Base-by-base conservation (phyloP, 2,888 invertebrate species). In the Meiosimyza decipiens region DNA sequence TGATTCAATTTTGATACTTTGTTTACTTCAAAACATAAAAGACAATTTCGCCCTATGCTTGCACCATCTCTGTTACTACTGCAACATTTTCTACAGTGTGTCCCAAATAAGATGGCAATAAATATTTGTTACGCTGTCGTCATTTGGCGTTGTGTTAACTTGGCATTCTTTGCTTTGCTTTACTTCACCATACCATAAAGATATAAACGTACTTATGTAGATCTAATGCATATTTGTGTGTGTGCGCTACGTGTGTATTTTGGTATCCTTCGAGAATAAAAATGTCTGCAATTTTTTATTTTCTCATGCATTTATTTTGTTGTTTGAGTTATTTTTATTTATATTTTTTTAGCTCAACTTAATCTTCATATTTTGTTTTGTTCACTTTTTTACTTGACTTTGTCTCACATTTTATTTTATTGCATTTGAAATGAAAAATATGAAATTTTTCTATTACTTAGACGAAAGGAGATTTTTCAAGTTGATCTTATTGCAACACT, bases 221-320 rank as follows among this genome's bases (percentile, higher is more conserved):
- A 22, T 22, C 2, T 16, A 11, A 40, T 63, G 49, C 47, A 7
- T 69, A 5, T 9, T 28, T 55, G 1, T 55, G 54, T 54, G 33
- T 60, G 57, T 52, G n/a, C 6, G 40, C 9, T 55, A 13, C 54
- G 55, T 54, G 33, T 52, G 55, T 16, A 49, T 64, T 22, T 28
- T 60, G 77, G 78, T 82, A 80, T 84, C 82, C 84, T 79, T 80
- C 78, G 79, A 79, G 80, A 80, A 81, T 81, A 82, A 83, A 83
- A 83, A 81, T 83, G 80, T 78, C 78, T 82, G 80, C 83, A 84
- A 84, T 83, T 83, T 28, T 83, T 84, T 84, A 83, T 79, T 80
- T 83, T 80, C 79, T 83, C 81, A 79, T 82, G 83, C 81, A 81
- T 82, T 73, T 74, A 74, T 75, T 75, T 76, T 74, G 71, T 74